A percentile compares a stretch with the other conserved stretches of the same genome.
Evolutionary conservation across 2,888 invertebrate genomes (phyloP).

Genomic region (Hirtodrosophila alboralis): DNA sequence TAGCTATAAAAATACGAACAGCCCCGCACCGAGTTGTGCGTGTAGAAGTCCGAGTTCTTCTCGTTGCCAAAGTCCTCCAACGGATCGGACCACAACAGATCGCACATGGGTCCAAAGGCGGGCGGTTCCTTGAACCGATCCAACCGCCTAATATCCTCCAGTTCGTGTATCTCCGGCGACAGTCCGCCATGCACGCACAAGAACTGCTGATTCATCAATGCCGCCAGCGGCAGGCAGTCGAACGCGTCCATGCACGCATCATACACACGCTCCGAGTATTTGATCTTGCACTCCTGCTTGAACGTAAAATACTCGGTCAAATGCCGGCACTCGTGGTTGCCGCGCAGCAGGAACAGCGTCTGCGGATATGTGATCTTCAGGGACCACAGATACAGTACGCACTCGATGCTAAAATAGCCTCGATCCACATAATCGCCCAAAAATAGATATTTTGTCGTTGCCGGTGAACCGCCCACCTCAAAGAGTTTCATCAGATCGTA

Average conservation of each 20-base stretch:
- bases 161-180: constrained; percentile 98
- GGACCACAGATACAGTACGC: constrained; percentile 99
- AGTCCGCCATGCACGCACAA: constrained; percentile 99
- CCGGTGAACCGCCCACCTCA: constrained; percentile 99
- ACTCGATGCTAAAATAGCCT: constrained; percentile 93
- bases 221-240: constrained; percentile 99
- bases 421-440: constrained; percentile 99
- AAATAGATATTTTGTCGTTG: constrained; percentile 99
- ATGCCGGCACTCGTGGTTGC: constrained; percentile 99
- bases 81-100: constrained; percentile 99
- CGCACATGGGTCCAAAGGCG: constrained; percentile 99
- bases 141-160: constrained; percentile 98
- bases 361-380: constrained; percentile 99
- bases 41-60: constrained; percentile 99
- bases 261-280: constrained; percentile 99
- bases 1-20: constrained; percentile 99
- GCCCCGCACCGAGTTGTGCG: constrained; percentile 99
- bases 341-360: constrained; percentile 99
- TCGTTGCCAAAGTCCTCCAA: constrained; percentile 99
- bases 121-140: constrained; percentile 99
- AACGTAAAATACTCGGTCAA: constrained; percentile 99
- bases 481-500: constrained; percentile 99
- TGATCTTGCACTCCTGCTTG: constrained; percentile 99
- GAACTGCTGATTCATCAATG: constrained; percentile 99
- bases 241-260: constrained; percentile 99